Conservation (phyloP, 2,113 vertebrate species). For the Megaceryle maxima region DNA sequence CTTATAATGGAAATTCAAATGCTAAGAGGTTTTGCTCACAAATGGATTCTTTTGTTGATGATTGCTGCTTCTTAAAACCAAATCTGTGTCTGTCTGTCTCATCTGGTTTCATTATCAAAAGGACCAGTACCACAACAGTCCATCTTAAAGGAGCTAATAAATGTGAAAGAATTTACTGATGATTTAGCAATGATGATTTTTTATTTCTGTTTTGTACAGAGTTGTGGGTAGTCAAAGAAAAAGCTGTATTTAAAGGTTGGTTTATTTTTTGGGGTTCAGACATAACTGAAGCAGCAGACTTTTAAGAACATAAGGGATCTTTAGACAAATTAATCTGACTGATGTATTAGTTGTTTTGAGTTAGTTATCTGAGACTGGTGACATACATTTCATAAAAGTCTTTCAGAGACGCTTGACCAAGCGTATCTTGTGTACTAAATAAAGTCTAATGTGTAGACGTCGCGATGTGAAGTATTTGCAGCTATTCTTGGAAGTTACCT, state of each 20-base stretch:
- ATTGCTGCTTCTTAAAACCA: background rate
- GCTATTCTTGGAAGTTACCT: background rate
- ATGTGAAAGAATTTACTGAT: background rate
- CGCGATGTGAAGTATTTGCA: background rate
- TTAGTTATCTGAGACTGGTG: background rate
- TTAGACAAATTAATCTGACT: background rate
- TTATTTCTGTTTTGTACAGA: background rate
- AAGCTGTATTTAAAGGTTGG: background rate
- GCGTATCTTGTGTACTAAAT: background rate
- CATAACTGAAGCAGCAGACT: background rate
- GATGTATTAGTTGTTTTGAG: background rate
- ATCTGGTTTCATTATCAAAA: background rate
- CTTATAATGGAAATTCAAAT: background rate
- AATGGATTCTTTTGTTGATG: background rate
- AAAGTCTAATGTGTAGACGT: background rate
- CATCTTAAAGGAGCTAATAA: background rate
- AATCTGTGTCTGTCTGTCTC: background rate
- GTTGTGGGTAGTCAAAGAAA: background rate
- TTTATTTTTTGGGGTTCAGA: background rate
- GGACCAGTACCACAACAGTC: background rate
- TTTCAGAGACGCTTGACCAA: background rate
- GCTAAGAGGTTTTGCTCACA: background rate
- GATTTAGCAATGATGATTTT: background rate
- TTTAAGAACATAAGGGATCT: background rate
- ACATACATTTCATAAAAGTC: background rate